A percentile compares a stretch with the other conserved stretches of the same genome.
These are phyloP conservation scores for Eupsilia transversa DNA, from an alignment of 2,888 invertebrate genomes.

Conservation along the genomic window DNA sequence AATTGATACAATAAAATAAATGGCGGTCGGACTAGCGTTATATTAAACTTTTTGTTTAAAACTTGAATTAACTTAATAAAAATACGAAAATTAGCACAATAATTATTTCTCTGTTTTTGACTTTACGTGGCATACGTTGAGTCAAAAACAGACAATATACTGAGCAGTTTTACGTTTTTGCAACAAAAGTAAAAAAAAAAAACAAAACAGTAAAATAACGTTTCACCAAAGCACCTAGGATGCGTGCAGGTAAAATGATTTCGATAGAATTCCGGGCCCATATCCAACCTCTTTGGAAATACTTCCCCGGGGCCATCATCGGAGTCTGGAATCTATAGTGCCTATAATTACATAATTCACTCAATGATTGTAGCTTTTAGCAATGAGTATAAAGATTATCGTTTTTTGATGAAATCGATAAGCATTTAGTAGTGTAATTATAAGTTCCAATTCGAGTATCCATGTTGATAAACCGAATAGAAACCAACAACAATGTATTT, in stretches of 20 bases:
- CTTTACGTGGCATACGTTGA: too few species aligned
- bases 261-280: neutral
- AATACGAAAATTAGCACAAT: too few species aligned
- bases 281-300: constrained; percentile 38
- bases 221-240: neutral
- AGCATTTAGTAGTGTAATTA: constrained; percentile 24
- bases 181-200: neutral
- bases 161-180: neutral
- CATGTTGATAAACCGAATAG: constrained; percentile 22
- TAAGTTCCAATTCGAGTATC: constrained; percentile 28
- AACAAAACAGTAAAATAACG: neutral
- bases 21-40: constrained; percentile 12
- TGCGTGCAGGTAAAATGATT: neutral
- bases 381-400: constrained; percentile 15
- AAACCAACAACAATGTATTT: neutral
- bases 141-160: neutral
- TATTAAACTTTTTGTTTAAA: neutral
- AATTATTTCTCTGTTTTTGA: neutral
- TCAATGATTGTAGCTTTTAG: constrained; percentile 44
- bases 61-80: neutral
- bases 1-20: constrained; percentile 25
- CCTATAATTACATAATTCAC: constrained; percentile 40
- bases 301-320: constrained; percentile 35
- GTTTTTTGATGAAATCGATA: constrained; percentile 25
- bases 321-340: constrained; percentile 32